phyloP scores from a whole-genome alignment of 2,888 invertebrate genomes.

The Yponomeuta cagnagella region DNA sequence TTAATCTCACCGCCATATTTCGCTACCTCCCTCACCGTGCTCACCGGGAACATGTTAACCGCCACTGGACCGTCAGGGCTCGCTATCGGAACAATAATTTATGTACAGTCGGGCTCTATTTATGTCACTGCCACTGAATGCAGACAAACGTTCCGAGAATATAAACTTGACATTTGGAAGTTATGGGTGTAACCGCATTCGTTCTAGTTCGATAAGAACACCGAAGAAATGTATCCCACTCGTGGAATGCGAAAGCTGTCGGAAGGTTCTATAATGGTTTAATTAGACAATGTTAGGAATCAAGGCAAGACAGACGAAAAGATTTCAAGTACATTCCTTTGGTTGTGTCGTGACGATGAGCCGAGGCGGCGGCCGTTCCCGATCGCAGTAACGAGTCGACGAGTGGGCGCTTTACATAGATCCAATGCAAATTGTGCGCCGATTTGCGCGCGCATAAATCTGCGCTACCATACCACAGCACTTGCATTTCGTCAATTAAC shows the following conservation, averaged over 20 bases:
- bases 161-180: not conserved
- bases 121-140: slow-evolving; percentile 19
- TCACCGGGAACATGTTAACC: slow-evolving; percentile 35
- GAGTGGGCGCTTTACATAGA: slow-evolving; percentile 59
- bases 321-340: slow-evolving; percentile 36
- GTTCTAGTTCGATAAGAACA: not conserved
- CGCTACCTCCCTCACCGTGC: slow-evolving; percentile 30
- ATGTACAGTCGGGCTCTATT: slow-evolving; percentile 35
- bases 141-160: slow-evolving; percentile 11
- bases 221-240: slow-evolving; percentile 2
- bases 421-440: slow-evolving; percentile 62
- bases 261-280: slow-evolving; percentile 8
- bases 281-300: slow-evolving; percentile 20
- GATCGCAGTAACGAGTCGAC: slow-evolving; percentile 51
- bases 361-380: slow-evolving; percentile 31
- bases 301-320: slow-evolving; percentile 14
- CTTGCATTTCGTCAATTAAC: slow-evolving; percentile 58
- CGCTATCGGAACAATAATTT: slow-evolving; percentile 45
- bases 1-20: slow-evolving; percentile 37
- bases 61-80: slow-evolving; percentile 33
- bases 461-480: slow-evolving; percentile 31
- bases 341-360: slow-evolving; percentile 50
- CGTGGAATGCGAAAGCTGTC: not conserved
- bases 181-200: not conserved
- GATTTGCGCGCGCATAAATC: slow-evolving; percentile 57